Evolutionary conservation across 2,113 vertebrate genomes (phyloP).

Genomic region (Columbina picui): DNA sequence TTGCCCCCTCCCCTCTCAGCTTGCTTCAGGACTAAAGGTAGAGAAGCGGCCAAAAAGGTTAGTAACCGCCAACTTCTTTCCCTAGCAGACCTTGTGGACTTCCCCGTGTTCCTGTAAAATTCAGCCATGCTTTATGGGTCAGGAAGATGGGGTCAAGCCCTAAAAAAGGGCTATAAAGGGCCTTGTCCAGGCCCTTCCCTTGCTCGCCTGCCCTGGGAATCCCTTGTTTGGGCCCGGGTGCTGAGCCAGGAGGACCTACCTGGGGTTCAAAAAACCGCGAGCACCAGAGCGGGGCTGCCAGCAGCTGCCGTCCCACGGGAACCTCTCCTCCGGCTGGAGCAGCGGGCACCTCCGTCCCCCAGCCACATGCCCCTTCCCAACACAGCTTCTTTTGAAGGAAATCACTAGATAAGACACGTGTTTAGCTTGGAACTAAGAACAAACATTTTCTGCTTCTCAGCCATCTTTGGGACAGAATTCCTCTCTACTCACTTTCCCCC

Average conservation of each 20-base stretch:
- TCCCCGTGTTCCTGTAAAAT: neutral
- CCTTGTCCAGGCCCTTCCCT: neutral
- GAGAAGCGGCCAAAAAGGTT: neutral
- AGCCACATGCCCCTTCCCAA: neutral
- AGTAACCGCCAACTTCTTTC: neutral
- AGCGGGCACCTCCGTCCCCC: neutral
- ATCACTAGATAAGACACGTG: neutral
- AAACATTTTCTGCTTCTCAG: neutral
- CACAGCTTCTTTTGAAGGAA: neutral
- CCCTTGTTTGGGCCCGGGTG: neutral
- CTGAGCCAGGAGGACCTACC: neutral
- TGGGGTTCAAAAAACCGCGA: neutral
- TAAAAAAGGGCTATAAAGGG: neutral
- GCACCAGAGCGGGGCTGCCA: accelerated
- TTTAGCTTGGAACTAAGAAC: neutral
- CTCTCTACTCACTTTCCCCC: neutral
- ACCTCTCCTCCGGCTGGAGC: neutral
- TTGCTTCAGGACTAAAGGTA: neutral
- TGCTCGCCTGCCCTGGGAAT: neutral
- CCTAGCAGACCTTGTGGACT: neutral
- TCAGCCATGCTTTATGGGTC: neutral
- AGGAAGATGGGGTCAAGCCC: neutral
- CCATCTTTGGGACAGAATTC: neutral
- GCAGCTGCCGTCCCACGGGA: accelerated
- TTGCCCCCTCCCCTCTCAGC: neutral